Evolutionary conservation across 2,797 vertebrate species (phyloP), one percentile per base, ranked within the genome.

Genomic region (Leptoclinus maculatus): DNA sequence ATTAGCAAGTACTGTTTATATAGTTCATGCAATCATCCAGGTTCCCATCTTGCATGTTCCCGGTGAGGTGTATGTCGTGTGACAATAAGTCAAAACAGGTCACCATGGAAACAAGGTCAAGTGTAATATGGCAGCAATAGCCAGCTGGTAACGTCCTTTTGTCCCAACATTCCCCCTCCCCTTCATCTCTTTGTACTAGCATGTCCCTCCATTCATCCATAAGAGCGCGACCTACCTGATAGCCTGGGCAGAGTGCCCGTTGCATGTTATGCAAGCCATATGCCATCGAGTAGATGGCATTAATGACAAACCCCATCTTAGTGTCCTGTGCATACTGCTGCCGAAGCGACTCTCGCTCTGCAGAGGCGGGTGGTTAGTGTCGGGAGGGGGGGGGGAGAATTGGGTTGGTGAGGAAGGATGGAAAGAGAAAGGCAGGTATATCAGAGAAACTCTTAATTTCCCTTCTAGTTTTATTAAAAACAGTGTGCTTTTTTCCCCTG

Each of bases 291-390:
- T 99, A 99, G 85, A 99, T 99, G 1, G 98, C 98, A 3, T 99
- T 99, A 81, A 99, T 98, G 75, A 99, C 98, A 71, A 99, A 99
- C 3, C 98, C 98, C 98, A 99, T 99, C 94, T 99, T 99, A 65
- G 97, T 99, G 95, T 99, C 98, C 93, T 99, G 98, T 32, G 98
- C 97, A 0, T 99, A 98, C 80, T 99, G 97, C 0, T 97, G 96
- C 70, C 93, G 95, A 59, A 99, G 94, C 2, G 97, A 97, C 84
- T 95, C 95, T 16, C 90, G 92, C 78, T 95, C 95, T 96, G 82
- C 64, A 76, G 38, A 67, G 54, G 54, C 57, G 23, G 32, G 43
- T 25, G 66, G 72, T 38, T n/a, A 41, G 58, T 51, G 62, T 17
- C 1, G 6, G 45, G 51, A 41, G 1, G 41, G 54, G 23, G 51